A percentile compares a stretch with the other conserved stretches of the same genome.
phyloP scores from a whole-genome alignment of 2,888 invertebrate genomes.

The Epinotia bilunana region DNA sequence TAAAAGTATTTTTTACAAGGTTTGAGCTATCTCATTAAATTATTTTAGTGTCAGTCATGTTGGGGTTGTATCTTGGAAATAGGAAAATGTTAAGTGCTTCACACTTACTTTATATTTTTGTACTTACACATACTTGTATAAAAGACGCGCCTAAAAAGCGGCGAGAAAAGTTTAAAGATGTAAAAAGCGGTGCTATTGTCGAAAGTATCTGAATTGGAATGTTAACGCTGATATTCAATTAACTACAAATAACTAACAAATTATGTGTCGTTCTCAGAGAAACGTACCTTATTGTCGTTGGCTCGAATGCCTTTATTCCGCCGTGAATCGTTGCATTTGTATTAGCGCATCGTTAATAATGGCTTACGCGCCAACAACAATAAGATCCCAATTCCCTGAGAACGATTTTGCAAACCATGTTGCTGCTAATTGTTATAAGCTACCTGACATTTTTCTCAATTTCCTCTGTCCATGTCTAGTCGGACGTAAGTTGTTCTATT shows the following conservation, averaged over 20 bases:
- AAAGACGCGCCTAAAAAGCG: not conserved
- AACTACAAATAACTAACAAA: not conserved
- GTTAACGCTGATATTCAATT: not conserved
- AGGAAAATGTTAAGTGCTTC: constrained; percentile 58
- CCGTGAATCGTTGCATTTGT: no score
- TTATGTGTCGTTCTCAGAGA: no score
- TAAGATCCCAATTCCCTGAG: no score
- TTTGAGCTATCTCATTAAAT: not conserved
- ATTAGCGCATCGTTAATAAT: no score
- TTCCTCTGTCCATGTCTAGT: constrained; percentile 18
- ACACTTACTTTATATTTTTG: constrained; percentile 13
- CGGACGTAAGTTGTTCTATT: constrained; percentile 13
- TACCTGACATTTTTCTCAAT: constrained; percentile 59
- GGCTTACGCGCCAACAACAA: no score
- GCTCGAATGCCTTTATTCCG: no score
- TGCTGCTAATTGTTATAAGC: constrained; percentile 34
- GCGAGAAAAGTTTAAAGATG: not conserved
- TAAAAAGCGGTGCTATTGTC: not conserved
- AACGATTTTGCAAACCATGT: not conserved
- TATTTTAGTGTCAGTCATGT: constrained; percentile 46
- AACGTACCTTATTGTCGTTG: no score
- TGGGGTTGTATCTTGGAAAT: constrained; percentile 56
- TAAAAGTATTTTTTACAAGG: not conserved
- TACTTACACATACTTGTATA: not conserved
- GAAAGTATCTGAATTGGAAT: not conserved